Conservation (phyloP, 2,113 vertebrate genomes). For the Esox niger region DNA sequence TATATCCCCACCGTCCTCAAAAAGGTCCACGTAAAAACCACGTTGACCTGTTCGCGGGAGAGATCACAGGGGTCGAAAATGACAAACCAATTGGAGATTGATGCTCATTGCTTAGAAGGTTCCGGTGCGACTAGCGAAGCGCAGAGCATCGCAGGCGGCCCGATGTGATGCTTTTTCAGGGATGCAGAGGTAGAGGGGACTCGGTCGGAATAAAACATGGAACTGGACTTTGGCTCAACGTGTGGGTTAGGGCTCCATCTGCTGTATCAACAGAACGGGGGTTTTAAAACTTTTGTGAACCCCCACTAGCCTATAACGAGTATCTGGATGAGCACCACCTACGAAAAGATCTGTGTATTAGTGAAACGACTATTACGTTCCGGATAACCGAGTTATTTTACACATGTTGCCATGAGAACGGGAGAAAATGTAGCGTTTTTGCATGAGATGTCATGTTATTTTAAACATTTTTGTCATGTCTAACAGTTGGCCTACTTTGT, state of each 20-base stretch:
- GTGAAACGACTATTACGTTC: too few species aligned
- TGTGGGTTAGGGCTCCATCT: slow-evolving; percentile 72
- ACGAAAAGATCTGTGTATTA: too few species aligned
- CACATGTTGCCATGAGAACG: too few species aligned
- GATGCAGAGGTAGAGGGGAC: slow-evolving; percentile 17
- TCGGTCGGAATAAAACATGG: slow-evolving; percentile 64
- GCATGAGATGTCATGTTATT: too few species aligned
- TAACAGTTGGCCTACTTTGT: too few species aligned
- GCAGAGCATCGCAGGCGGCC: slow-evolving; percentile 50
- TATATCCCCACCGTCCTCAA: slow-evolving; percentile 44
- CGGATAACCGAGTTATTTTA: too few species aligned
- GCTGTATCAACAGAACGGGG: slow-evolving; percentile 32
- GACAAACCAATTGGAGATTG: slow-evolving; percentile 68
- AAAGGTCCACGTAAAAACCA: slow-evolving; percentile 53
- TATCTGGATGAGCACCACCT: too few species aligned
- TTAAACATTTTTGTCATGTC: too few species aligned
- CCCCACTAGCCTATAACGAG: too few species aligned
- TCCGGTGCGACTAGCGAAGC: slow-evolving; percentile 16
- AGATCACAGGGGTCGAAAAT: slow-evolving; percentile 59
- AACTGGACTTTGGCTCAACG: slow-evolving; percentile 60
- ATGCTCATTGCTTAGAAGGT: slow-evolving; percentile 58
- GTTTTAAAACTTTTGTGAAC: too few species aligned
- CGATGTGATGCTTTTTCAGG: slow-evolving; percentile 26
- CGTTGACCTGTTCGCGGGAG: slow-evolving; percentile 31
- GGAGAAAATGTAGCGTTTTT: too few species aligned